phyloP scores from a whole-genome alignment of 92 coral and sea anemone species.

The Parazoanthus atlanticus region DNA sequence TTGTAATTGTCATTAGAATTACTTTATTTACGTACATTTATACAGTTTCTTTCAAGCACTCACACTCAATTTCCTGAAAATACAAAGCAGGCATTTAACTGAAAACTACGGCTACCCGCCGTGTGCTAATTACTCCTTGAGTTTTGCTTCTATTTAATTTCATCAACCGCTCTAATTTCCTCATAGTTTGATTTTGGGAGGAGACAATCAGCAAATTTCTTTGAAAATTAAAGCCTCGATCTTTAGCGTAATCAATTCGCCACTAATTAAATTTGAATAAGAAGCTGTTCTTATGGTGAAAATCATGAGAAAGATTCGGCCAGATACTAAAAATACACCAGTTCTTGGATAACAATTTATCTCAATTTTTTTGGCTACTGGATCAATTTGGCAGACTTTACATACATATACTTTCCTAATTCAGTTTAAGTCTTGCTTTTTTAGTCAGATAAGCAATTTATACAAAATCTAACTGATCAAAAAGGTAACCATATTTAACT shows the following conservation, averaged over 20 bases:
- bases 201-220: conserved; percentile 16
- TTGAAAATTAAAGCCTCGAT: not conserved
- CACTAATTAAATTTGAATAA: conserved; percentile 23
- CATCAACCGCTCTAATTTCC: conserved; percentile 12
- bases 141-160: not conserved
- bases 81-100: conserved; percentile 11
- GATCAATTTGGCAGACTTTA: not conserved
- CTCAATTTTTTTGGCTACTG: not conserved
- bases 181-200: not conserved
- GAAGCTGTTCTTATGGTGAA: not conserved
- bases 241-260: not conserved
- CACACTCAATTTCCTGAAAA: conserved; percentile 28
- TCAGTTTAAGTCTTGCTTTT: not conserved
- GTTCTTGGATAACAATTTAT: not conserved
- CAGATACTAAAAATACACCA: not conserved
- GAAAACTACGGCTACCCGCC: not conserved
- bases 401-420: not conserved
- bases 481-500: too few species aligned
- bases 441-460: too few species aligned
- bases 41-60: conserved; percentile 10
- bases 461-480: not conserved
- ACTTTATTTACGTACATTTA: conserved; percentile 27
- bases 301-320: not conserved
- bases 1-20: conserved; percentile 3
- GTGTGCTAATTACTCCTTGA: conserved; percentile 1